Base-by-base conservation (phyloP, 2,113 vertebrate species). In the Saimiri boliviensis region DNA sequence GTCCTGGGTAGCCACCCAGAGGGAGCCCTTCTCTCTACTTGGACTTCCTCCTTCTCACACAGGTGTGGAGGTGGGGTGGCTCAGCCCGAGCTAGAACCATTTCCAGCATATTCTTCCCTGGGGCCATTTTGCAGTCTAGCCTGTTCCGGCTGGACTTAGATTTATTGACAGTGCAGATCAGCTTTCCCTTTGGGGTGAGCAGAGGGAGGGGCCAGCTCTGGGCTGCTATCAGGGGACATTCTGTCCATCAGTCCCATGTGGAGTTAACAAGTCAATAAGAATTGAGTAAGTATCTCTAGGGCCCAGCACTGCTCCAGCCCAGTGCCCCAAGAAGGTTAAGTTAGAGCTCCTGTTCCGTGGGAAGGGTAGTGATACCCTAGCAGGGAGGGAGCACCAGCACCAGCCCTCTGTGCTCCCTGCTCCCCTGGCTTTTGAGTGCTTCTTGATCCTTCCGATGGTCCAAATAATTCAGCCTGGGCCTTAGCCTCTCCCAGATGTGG, bases 231-330 rank as follows among this genome's bases (percentile, higher is more conserved):
- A 42, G 60, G 63, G 92, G 56, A 95, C 86, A 52, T 87, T 95
- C 80, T 95, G 89, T 86, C 40, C 73, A 85, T 86, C 70, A 52
- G 19, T 12, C 77, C 70, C 2, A 20, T 27, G 45, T 52, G 13
- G 27, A 71, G 71, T 95, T 92, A 96, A 68, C 92, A 93, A 91
- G 86, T 71, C 56, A 35, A 0, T 40, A 60, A 81, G 77, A 94
- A 68, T 13, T 56, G 32, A 82, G 27, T 37, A 42, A 49, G 19
- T 52, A 60, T 80, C 84, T 42, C 60, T 5, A 3, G 85, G 37
- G 12, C 83, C 80, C 70, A 56, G 45, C 49, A 42, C 30, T 35
- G 74, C 35, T 79, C 79, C 27, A 13, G 60, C 27, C 0, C 1
- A 92, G 80, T 21, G 30, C n/a, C 40, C 58, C 42, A 6, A 32